Base-by-base conservation (phyloP, 2,888 invertebrate species). In the Hipparchia semele region DNA sequence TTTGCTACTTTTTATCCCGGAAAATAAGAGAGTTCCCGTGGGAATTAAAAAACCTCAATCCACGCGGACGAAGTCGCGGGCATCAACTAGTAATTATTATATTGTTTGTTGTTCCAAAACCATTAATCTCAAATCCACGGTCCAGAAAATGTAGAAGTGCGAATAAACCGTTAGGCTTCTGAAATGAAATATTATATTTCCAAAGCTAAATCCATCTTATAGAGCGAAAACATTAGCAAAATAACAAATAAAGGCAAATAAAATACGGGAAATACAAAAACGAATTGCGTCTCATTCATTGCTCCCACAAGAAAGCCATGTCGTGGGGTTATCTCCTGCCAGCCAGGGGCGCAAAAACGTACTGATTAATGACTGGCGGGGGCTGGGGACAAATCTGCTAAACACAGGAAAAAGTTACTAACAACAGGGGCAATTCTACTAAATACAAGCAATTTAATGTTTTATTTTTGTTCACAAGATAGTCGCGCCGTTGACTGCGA, bases 281-380 rank as follows among this genome's bases (percentile, higher is more conserved):
- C 70, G 71, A 77, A 79, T 77, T 75, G 73, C 76, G 56, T 58
- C 64, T 69, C 70, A 73, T 68, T 74, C 70, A 68, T 71, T 64
- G 60, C 61, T 64, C 70, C 67, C 58, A 65, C 66, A 76, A 74
- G 77, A 73, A 72, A 74, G 72, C 68, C 71, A 70, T 74, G 79
- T 79, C 79, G 74, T 74, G 79, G 76, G 71, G 78, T 80, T 75
- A 80, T 79, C 79, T 33, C 73, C 68, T 68, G 60, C 58, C 73
- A 65, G 73, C 72, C 74, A 79, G 68, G 61, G 74, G 51, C n/a
- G 84, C 83, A 87, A 87, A 88, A 88, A 87, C 84, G 79, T 74
- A 53, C 80, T 87, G 88, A 88, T 88, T 87, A 87, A 87, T 88
- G 85, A 82, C 82, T 76, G 73, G 73, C 59, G 66, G 65, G 69